Evolutionary conservation across 2,888 invertebrate genomes (phyloP).

Genomic region (Drosophila phalerata): DNA sequence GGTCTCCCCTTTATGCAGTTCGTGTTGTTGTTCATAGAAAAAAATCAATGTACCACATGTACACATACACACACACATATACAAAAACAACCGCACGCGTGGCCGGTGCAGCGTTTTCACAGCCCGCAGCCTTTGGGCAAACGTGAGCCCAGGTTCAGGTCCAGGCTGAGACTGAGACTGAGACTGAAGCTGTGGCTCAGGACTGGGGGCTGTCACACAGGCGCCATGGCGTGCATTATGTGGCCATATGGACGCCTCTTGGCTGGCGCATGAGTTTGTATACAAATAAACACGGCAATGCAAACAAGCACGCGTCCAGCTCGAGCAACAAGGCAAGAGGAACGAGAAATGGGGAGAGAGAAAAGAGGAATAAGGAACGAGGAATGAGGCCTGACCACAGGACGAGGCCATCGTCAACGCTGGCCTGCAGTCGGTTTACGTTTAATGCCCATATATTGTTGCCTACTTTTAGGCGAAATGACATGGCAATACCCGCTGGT

Average conservation of each 20-base stretch:
- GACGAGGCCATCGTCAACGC: slow-evolving; percentile 29
- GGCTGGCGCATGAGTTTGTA: slow-evolving; percentile 61
- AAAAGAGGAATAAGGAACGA: not conserved
- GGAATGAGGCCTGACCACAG: slow-evolving; percentile 15
- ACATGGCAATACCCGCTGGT: slow-evolving; percentile 33
- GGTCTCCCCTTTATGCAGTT: slow-evolving; percentile 9
- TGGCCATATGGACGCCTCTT: slow-evolving; percentile 63
- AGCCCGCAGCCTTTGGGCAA: slow-evolving; percentile 27
- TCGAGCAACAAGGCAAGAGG: not conserved
- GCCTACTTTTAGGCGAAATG: slow-evolving; percentile 78
- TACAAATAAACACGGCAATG: slow-evolving; percentile 78
- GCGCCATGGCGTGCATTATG: slow-evolving; percentile 74
- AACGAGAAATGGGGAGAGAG: not conserved
- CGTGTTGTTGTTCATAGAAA: slow-evolving; percentile 36
- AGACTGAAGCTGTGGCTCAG: not conserved
- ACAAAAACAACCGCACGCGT: slow-evolving; percentile 45
- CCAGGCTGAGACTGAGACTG: too few species aligned
- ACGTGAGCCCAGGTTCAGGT: slow-evolving; percentile 11
- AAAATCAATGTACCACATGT: slow-evolving; percentile 68
- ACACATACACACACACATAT: slow-evolving; percentile 34
- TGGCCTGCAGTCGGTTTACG: slow-evolving; percentile 71
- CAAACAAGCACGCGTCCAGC: slow-evolving; percentile 46
- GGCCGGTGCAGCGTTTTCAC: slow-evolving; percentile 42
- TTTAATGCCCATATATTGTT: slow-evolving; percentile 81
- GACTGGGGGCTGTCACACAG: slow-evolving; percentile 20